Evolutionary conservation across 1,140 invertebrate species (phyloP), one percentile per base, ranked within the genome.

Genomic region (Temnothorax curvispinosus): DNA sequence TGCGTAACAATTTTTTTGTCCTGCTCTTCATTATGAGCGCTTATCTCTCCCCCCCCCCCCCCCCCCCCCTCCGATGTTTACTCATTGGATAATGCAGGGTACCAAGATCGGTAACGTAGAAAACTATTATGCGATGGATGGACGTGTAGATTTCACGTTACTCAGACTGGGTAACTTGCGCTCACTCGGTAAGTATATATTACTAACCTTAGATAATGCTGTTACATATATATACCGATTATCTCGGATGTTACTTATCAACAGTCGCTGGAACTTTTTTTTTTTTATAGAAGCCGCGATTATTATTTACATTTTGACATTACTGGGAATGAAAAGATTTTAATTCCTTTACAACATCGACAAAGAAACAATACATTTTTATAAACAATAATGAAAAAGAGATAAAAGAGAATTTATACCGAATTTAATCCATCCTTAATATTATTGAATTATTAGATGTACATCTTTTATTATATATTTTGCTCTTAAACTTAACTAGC

Each of bases 1-100:
- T 71, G 13, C 50, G n/a, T 69, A 69, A 71, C 11, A 81, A 71
- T 41, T 65, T 80, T 76, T 21, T 50, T 67, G 32, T 9, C 13
- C 1, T n/a, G 15, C 76, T 47, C n/a, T 54, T 15, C 9, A 44
- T 27, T 18, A 47, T 6, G 11, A 9, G 0, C 8, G 32, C 2
- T n/a, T 18, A 38, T 9, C 11, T 44, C 38, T n/a, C 6, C 21
- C 11, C 11, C 41, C 3, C 41, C 35, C 15, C 3, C 7, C 9
- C 1, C 5, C 7, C 38, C 2, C 41, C 0, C 0, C 4, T 1
- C 41, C 50, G 5, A 35, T 35, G 7, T 52, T 13, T 0, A 60
- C 18, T 27, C 50, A 13, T 15, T n/a, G 27, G 78, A 54, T 81
- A 56, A 71, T 41, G n/a, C 35, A 81, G 21, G 6, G 3, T 27